Conservation (phyloP, 2,888 invertebrate species). For the Hypomecis atomaria region DNA sequence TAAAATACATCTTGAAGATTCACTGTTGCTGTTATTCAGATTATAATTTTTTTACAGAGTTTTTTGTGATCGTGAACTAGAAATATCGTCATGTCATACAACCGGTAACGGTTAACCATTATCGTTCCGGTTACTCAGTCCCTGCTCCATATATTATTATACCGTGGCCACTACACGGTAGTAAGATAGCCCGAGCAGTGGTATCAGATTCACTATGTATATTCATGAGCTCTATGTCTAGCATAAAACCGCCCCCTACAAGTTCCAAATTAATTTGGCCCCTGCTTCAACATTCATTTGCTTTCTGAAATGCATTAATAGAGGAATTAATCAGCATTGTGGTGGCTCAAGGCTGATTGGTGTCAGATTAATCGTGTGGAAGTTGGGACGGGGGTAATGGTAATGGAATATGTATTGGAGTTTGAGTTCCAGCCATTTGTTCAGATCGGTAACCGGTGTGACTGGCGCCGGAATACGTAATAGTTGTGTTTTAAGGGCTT, state of each 20-base stretch:
- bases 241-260: conserved; percentile 59
- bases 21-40: too few relatives aligned
- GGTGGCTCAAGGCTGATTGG: conserved; percentile 31
- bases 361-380: conserved; percentile 38
- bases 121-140: too few relatives aligned
- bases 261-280: conserved; percentile 69
- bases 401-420: conserved; percentile 22
- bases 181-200: conserved; percentile 27
- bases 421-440: conserved; percentile 15
- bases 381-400: conserved; percentile 23
- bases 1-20: too few relatives aligned
- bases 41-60: too few relatives aligned
- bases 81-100: too few relatives aligned
- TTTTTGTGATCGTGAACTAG: too few relatives aligned
- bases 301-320: conserved; percentile 45
- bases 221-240: conserved; percentile 56
- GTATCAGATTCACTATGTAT: conserved; percentile 50
- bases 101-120: too few relatives aligned
- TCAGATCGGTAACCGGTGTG: conserved; percentile 1
- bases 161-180: background rate
- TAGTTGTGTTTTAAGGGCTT: background rate
- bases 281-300: conserved; percentile 69
- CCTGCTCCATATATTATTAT: background rate
- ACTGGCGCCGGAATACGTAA: background rate
- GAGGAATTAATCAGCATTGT: conserved; percentile 42